Evolutionary conservation across 2,888 invertebrate species (phyloP).

Genomic region (Chirona hameri): DNA sequence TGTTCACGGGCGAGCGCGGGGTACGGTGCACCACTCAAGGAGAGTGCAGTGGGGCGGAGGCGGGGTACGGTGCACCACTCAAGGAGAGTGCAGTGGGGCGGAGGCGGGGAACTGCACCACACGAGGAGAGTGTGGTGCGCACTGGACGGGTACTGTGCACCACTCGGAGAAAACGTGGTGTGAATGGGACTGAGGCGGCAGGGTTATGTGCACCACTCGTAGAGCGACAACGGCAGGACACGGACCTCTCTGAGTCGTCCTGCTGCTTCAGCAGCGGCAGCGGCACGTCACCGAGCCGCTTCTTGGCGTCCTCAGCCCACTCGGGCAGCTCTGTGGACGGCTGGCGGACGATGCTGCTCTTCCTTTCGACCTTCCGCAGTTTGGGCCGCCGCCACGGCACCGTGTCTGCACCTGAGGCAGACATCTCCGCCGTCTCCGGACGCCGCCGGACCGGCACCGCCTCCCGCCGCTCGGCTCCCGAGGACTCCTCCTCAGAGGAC

Average conservation of each 20-base stretch:
- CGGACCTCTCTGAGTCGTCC: not conserved
- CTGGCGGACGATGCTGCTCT: not conserved
- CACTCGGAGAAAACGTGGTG: not conserved
- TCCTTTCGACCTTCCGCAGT: not conserved
- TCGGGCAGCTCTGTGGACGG: not conserved
- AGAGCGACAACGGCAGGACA: not conserved
- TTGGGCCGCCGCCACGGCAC: constrained; percentile 25
- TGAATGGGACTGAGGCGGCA: no score
- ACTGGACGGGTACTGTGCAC: not conserved
- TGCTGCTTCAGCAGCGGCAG: not conserved
- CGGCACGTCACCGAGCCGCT: constrained; percentile 3
- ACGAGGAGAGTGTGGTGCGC: no score
- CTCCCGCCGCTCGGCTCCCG: not conserved
- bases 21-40: no score
- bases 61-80: no score
- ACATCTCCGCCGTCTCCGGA: not conserved
- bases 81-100: no score
- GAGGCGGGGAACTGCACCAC: no score
- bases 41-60: no score
- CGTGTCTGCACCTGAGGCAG: not conserved
- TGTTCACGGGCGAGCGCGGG: no score
- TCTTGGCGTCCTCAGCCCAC: constrained; percentile 26
- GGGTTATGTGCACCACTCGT: not conserved
- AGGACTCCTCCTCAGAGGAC: not conserved
- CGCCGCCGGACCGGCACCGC: not conserved